Evolutionary conservation across 1,140 invertebrate species (phyloP), one percentile per base, ranked within the genome.

Genomic region (Euglossa dilemma): DNA sequence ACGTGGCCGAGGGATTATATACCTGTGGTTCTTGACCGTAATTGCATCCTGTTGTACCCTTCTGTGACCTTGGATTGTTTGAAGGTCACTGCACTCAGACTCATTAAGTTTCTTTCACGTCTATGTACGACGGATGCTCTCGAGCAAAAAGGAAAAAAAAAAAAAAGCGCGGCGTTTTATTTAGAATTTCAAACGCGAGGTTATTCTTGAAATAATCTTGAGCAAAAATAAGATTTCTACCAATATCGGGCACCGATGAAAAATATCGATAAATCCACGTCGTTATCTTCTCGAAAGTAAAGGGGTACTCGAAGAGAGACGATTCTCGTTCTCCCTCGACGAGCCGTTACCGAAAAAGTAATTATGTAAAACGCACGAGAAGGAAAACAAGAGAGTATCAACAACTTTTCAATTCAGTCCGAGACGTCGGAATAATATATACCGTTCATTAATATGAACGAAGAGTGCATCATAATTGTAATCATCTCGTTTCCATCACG

Each of bases 361-460:
- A 28, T 18, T 8, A 36, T 16, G 9, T 0, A 18, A 9, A 70
- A 20, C 0, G 36, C 43, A 4, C 8, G 6, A 12, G 45, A 36
- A 3, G 20, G 4, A 14, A 23, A n/a, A 43, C 4, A 54, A 2
- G 28, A n/a, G 2, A 45, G 28, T 11, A 36, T 52, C 23, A 18
- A 71, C 47, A 16, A 45, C 45, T 28, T 12, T 18, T 23, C 4
- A 11, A 76, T 57, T 67, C 25, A 20, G 43, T 67, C 66, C 71
- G 69, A 76, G 63, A 63, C 23, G 28, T 50, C 4, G 6, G 16
- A n/a, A 50, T 66, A 28, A 82, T 76, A 75, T 67, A 23, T 36
- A 52, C n/a, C 52, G 43, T 81, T 81, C 80, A 75, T 82, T 75
- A 75, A 66, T 56, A 76, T 69, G 73, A 82, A 76, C 59, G 52